Percentiles rank a stretch among this genome's conserved stretches.
These are phyloP conservation scores for Microcebus griseorufus DNA, from an alignment of 2,113 vertebrate genomes.

Conservation along the genomic window DNA sequence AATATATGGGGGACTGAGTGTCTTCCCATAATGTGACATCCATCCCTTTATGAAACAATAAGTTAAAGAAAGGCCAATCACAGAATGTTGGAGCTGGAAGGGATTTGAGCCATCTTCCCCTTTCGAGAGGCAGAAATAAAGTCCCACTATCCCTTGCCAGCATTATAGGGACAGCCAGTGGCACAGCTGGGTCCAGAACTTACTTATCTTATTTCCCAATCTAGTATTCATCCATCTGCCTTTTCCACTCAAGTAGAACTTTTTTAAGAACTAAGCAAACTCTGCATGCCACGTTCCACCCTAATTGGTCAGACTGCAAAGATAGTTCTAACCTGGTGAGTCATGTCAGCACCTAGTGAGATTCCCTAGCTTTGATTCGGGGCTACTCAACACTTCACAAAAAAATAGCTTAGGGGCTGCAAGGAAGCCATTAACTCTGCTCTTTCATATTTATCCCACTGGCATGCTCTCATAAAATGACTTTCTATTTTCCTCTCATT, in stretches of 20 bases:
- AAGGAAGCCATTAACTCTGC: slow-evolving; percentile 46
- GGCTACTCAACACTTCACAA: not conserved
- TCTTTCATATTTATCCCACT: slow-evolving; percentile 45
- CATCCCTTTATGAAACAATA: not conserved
- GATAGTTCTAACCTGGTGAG: not conserved
- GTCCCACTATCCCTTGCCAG: not conserved
- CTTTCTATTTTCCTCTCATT: slow-evolving; percentile 43
- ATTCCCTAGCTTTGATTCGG: slow-evolving; percentile 37
- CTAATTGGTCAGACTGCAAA: not conserved
- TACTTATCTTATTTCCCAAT: not conserved
- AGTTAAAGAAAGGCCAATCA: not conserved
- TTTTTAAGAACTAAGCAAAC: not conserved
- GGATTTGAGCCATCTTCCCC: not conserved
- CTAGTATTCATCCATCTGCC: not conserved
- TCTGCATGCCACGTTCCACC: not conserved
- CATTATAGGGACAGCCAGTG: not conserved
- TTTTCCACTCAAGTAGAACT: not conserved
- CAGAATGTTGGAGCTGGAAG: not conserved
- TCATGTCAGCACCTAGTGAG: not conserved
- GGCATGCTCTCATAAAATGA: slow-evolving; percentile 69
- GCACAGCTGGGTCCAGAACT: not conserved
- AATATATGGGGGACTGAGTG: not conserved
- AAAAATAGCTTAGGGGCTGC: not conserved
- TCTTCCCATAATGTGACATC: not conserved
- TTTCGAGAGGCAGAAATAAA: slow-evolving; percentile 13